A percentile compares a stretch with the other conserved stretches of the same genome.
Conservation (phyloP, 1,140 invertebrate species). For the Nephila pilipes region DNA sequence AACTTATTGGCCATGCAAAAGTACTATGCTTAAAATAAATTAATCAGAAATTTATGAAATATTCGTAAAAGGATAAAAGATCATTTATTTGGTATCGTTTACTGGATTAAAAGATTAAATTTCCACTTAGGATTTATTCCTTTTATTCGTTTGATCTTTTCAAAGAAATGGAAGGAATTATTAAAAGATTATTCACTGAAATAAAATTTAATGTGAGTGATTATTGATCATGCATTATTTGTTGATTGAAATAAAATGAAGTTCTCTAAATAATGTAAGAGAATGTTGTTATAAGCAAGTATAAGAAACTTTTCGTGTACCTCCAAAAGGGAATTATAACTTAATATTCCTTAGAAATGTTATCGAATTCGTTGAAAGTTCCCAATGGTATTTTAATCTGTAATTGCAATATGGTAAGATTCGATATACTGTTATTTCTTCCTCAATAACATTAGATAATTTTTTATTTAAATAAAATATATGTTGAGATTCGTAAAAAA, state of each 20-base stretch:
- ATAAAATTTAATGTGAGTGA: not conserved
- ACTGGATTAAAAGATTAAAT: constrained; percentile 5
- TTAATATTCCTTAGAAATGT: too few species aligned
- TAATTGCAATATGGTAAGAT: too few species aligned
- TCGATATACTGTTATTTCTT: too few species aligned
- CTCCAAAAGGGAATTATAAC: too few species aligned
- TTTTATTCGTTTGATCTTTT: not conserved
- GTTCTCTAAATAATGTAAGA: not conserved
- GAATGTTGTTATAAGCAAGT: not conserved
- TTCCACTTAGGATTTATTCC: not conserved
- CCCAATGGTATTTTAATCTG: too few species aligned
- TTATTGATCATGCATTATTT: too few species aligned
- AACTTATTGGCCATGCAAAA: not conserved
- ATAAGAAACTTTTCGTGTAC: too few species aligned
- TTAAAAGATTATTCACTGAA: not conserved
- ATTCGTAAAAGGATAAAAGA: not conserved
- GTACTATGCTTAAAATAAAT: not conserved
- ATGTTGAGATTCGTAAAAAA: too few species aligned
- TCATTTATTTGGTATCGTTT: not conserved
- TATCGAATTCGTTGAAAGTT: too few species aligned
- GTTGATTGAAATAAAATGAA: too few species aligned
- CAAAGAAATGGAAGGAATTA: not conserved
- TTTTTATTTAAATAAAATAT: too few species aligned
- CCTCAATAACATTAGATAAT: too few species aligned
- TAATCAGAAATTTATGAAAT: not conserved